Evolutionary conservation across 2,888 invertebrate species (phyloP).

Genomic region (Epiblema foenella): DNA sequence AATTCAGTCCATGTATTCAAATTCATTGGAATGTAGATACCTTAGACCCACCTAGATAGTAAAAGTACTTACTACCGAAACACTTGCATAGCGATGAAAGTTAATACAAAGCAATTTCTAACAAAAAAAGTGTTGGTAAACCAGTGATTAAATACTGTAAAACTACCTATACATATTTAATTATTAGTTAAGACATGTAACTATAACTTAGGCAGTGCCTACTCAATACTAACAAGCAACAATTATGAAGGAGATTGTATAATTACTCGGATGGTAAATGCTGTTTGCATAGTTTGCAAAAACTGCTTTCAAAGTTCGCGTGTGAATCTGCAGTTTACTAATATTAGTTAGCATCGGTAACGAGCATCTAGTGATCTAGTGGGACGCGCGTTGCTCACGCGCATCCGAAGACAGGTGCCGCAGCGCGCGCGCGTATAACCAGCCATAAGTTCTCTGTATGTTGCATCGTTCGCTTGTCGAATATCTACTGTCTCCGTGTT

Average conservation of each 20-base stretch:
- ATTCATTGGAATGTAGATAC: no score
- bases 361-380: constrained; percentile 48
- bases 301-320: constrained; percentile 64
- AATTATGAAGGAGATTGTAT: constrained; percentile 34
- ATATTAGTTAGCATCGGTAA: constrained; percentile 55
- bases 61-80: no score
- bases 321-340: constrained; percentile 59
- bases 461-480: constrained; percentile 69
- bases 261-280: constrained; percentile 22
- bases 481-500: constrained; percentile 67
- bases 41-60: no score
- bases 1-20: no score
- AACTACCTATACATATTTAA: constrained; percentile 2
- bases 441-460: constrained; percentile 63
- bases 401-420: constrained; percentile 61
- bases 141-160: constrained; percentile 8
- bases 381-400: constrained; percentile 42
- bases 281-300: constrained; percentile 39
- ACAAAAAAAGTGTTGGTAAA: background rate
- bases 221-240: constrained; percentile 21
- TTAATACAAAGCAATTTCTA: constrained; percentile 14
- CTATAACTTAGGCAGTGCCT: constrained; percentile 12
- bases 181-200: constrained; percentile 19
- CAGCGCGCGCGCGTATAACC: constrained; percentile 62
- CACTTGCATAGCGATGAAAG: constrained; percentile 14